Evolutionary conservation across 2,797 vertebrate genomes (phyloP).

Genomic region (Sebastes oblongus): DNA sequence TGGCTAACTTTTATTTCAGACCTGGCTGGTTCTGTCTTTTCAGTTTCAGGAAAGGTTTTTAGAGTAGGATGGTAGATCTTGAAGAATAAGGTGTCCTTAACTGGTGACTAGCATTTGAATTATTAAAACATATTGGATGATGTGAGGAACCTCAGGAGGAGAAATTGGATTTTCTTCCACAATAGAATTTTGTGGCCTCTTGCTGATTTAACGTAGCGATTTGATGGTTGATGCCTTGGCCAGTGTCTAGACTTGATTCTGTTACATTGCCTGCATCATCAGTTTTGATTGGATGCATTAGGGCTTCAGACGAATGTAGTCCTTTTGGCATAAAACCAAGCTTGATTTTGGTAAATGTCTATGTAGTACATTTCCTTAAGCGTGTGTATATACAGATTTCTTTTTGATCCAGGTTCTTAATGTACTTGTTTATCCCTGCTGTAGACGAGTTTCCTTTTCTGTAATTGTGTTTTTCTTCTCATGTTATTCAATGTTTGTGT

Average conservation of each 20-base stretch:
- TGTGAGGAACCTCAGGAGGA: background rate
- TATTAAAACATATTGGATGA: background rate
- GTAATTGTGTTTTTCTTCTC: slow-evolving; percentile 3
- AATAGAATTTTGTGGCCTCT: background rate
- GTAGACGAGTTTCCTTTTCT: slow-evolving; percentile 6
- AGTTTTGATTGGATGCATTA: background rate
- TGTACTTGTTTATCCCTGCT: slow-evolving; percentile 1
- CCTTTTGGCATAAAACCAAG: slow-evolving; percentile 5
- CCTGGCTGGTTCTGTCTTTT: background rate
- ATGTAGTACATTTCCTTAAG: background rate
- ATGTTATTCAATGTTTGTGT: slow-evolving; percentile 17
- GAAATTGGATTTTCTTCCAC: background rate
- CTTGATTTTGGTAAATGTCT: slow-evolving; percentile 40
- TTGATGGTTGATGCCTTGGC: background rate
- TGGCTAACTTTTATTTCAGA: background rate
- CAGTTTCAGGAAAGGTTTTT: background rate
- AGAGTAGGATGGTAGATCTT: background rate
- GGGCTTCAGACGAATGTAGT: slow-evolving; percentile 24
- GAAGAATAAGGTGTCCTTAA: background rate
- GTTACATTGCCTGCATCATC: background rate
- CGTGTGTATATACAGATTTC: background rate
- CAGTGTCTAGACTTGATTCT: background rate
- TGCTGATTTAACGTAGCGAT: background rate
- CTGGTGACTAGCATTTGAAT: background rate
- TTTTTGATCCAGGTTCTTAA: background rate